phyloP scores from a whole-genome alignment of 1,140 invertebrate species.

The Listronotus bonariensis region DNA sequence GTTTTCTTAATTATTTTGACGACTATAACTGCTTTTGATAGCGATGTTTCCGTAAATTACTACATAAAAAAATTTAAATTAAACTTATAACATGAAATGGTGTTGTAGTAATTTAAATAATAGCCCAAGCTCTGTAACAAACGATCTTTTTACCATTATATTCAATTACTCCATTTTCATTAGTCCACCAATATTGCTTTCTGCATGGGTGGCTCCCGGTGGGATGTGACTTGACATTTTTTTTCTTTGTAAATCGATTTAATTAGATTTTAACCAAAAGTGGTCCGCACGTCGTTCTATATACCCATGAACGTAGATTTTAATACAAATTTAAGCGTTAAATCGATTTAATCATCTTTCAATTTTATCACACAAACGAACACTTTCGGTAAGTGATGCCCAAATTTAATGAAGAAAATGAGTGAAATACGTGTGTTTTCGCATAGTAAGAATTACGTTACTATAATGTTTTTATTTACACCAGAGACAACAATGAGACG shows the following conservation, averaged over 20 bases:
- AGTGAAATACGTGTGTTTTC: too few species aligned
- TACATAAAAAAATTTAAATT: too few species aligned
- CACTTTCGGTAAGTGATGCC: not conserved
- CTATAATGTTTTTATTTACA: not conserved
- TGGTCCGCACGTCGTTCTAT: not conserved
- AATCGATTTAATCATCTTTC: slow-evolving; percentile 7
- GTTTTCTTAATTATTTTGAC: too few species aligned
- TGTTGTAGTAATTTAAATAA: too few species aligned
- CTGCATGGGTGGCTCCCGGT: slow-evolving; percentile 19
- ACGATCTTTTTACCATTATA: too few species aligned
- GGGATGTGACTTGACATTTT: slow-evolving; percentile 19
- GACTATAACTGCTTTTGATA: too few species aligned
- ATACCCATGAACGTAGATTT: not conserved
- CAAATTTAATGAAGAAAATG: too few species aligned
- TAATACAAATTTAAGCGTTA: slow-evolving; percentile 9
- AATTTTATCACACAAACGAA: not conserved
- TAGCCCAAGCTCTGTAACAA: too few species aligned
- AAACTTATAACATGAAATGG: too few species aligned
- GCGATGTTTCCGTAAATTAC: too few species aligned
- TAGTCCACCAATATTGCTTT: not conserved
- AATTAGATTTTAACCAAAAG: not conserved
- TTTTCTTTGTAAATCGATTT: slow-evolving; percentile 4
- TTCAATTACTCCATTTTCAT: not conserved
- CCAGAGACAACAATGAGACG: too few species aligned
- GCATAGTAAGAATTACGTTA: not conserved